Conservation (phyloP, 2,797 vertebrate genomes). For the Knipowitschia caucasica region DNA sequence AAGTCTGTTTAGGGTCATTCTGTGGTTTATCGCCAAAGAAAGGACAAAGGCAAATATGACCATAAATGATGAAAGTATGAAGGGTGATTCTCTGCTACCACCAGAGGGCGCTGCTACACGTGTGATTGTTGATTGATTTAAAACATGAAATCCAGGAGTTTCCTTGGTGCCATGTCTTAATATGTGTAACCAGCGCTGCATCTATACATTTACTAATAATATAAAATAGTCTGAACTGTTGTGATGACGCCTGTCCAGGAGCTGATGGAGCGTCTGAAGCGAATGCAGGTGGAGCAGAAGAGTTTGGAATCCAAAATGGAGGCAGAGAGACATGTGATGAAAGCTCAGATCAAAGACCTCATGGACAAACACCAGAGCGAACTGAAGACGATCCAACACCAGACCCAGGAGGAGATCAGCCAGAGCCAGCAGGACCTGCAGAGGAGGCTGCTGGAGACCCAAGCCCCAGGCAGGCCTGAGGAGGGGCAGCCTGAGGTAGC, state of each 20-base stretch:
- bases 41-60: no score
- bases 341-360: constrained; percentile 85
- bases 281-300: constrained; percentile 81
- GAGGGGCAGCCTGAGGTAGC: constrained; percentile 37
- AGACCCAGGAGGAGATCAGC: constrained; percentile 74
- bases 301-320: constrained; percentile 86
- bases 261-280: constrained; percentile 72
- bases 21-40: no score
- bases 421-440: constrained; percentile 75
- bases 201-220: no score
- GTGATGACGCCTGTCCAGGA: constrained; percentile 66
- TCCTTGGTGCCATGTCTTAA: no score
- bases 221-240: no score
- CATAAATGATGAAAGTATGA: no score
- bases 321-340: constrained; percentile 91
- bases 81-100: no score
- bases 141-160: no score
- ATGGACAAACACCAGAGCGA: constrained; percentile 87
- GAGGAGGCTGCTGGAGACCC: constrained; percentile 72
- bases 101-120: no score
- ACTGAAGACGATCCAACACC: constrained; percentile 66
- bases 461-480: constrained; percentile 52
- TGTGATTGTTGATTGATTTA: no score
- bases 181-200: background rate
- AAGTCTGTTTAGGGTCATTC: no score